A percentile compares a stretch with the other conserved stretches of the same genome.
Evolutionary conservation across 2,888 invertebrate species (phyloP).

Genomic region (Harpagoxenus sublaevis): DNA sequence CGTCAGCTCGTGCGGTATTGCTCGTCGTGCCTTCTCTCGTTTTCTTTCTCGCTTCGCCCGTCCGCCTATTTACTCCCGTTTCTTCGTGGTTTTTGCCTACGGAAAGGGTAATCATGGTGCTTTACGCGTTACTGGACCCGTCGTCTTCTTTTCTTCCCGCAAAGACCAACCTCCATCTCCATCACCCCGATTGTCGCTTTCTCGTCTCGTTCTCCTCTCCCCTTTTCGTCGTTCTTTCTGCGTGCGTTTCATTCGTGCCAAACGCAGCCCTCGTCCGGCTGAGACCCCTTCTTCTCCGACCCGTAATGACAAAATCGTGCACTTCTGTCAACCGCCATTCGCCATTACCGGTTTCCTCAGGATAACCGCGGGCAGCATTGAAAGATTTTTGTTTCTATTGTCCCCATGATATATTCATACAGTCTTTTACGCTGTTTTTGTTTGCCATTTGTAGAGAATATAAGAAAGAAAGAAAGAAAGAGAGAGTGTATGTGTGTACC

Average conservation of each 20-base stretch:
- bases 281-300: slow-evolving; percentile 18
- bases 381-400: slow-evolving; percentile 1
- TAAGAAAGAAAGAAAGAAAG: neutral
- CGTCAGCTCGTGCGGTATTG: slow-evolving; percentile 9
- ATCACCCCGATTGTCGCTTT: slow-evolving; percentile 24
- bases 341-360: slow-evolving; percentile 51
- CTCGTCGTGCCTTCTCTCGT: neutral
- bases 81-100: slow-evolving; percentile 47
- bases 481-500: neutral
- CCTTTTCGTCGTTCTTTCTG: neutral
- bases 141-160: slow-evolving; percentile 35
- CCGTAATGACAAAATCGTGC: slow-evolving; percentile 55
- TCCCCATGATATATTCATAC: neutral
- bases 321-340: slow-evolving; percentile 55
- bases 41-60: neutral
- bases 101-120: slow-evolving; percentile 52
- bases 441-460: neutral
- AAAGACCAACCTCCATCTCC: slow-evolving; percentile 20
- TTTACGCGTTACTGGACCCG: slow-evolving; percentile 50
- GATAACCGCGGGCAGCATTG: slow-evolving; percentile 6
- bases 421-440: neutral
- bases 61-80: slow-evolving; percentile 51
- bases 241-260: slow-evolving; percentile 31
- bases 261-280: slow-evolving; percentile 24
- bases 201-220: neutral